Conservation (phyloP, 2,113 vertebrate species). For the Osmerus eperlanus region DNA sequence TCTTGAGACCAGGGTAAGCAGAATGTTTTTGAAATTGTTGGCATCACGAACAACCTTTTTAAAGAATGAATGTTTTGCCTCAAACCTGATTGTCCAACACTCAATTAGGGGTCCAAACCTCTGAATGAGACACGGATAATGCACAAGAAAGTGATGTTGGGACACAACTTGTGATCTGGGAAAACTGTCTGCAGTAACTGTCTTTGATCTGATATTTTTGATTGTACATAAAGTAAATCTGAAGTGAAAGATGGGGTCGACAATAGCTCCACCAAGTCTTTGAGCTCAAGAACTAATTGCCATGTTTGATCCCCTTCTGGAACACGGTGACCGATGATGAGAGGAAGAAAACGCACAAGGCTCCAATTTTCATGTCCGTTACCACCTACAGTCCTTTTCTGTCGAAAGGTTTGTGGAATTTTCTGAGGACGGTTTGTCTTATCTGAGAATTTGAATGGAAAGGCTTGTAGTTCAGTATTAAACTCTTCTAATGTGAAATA, state of each 20-base stretch:
- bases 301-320: conserved; percentile 18
- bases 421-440: conserved; percentile 25
- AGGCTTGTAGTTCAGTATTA: conserved; percentile 17
- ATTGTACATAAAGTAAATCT: conserved; percentile 13
- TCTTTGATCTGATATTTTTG: conserved; percentile 24
- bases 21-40: conserved; percentile 17
- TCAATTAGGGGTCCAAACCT: conserved; percentile 20
- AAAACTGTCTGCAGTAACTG: conserved; percentile 1
- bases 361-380: conserved; percentile 31
- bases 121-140: conserved; percentile 6
- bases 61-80: conserved; percentile 23
- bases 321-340: conserved; percentile 15
- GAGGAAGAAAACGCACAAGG: conserved; percentile 23
- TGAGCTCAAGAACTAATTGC: conserved; percentile 25
- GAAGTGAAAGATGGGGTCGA: conserved; percentile 16
- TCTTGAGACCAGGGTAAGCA: conserved; percentile 1
- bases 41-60: conserved; percentile 13
- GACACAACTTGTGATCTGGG: not conserved
- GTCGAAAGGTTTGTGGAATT: not conserved
- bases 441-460: conserved; percentile 23
- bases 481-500: conserved; percentile 27
- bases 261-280: conserved; percentile 32
- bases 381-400: conserved; percentile 12
- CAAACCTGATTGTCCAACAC: conserved; percentile 19
- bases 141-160: conserved; percentile 24